phyloP scores from a whole-genome alignment of 2,113 vertebrate species.

The Ranitomeya imitator region DNA sequence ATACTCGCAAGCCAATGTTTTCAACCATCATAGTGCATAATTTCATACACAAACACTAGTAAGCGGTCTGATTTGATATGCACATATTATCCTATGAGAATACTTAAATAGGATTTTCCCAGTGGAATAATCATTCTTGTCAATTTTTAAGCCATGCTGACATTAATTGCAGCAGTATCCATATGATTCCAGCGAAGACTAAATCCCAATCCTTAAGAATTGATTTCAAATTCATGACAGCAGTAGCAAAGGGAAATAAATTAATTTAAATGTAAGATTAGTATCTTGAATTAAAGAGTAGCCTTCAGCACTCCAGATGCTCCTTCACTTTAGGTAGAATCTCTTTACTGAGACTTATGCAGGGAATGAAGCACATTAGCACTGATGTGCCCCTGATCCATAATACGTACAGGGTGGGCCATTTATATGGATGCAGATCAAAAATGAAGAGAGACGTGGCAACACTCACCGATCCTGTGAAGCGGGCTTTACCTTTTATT shows the following conservation, averaged over 20 bases:
- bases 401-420: no score
- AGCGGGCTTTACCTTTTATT: no score
- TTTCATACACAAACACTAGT: not conserved
- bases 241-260: not conserved
- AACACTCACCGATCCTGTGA: no score
- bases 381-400: no score
- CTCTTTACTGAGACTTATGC: not conserved
- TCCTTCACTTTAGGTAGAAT: not conserved
- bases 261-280: not conserved
- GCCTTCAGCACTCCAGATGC: constrained; percentile 25
- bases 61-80: not conserved
- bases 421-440: no score
- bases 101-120: not conserved
- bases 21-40: not conserved
- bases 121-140: constrained; percentile 14
- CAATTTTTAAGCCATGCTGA: constrained; percentile 17
- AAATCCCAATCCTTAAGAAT: not conserved
- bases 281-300: constrained; percentile 28
- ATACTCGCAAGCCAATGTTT: not conserved
- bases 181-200: constrained; percentile 17
- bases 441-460: no score
- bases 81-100: not conserved
- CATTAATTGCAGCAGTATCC: constrained; percentile 1
- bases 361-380: no score
- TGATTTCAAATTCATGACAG: constrained; percentile 8